Percentiles rank a stretch among this genome's conserved stretches.
Evolutionary conservation across 2,797 vertebrate genomes (phyloP).

Genomic region (Gymnodraco acuticeps): DNA sequence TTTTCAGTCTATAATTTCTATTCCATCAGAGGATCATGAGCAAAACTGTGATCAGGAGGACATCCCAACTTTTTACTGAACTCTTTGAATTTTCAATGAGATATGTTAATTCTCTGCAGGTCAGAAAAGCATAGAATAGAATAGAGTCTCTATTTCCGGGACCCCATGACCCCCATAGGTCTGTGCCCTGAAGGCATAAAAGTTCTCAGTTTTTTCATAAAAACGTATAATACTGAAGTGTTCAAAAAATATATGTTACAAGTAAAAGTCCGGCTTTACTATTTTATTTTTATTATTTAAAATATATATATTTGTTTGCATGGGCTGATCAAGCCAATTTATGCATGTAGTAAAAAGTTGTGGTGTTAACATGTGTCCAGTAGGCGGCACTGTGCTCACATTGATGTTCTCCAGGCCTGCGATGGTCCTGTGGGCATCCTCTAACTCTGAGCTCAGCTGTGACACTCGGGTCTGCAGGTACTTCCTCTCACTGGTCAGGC

Average conservation of each 20-base stretch:
- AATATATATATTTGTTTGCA: no score
- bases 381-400: slow-evolving; percentile 78
- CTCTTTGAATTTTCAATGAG: not conserved
- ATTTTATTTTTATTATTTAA: no score
- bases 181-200: not conserved
- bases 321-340: not conserved
- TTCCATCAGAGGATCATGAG: not conserved
- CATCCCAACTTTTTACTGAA: not conserved
- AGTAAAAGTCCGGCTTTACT: no score
- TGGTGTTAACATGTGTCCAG: slow-evolving; percentile 42
- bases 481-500: slow-evolving; percentile 78
- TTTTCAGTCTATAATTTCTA: no score
- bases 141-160: not conserved
- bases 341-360: not conserved
- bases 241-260: no score
- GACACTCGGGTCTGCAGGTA: slow-evolving; percentile 75
- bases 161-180: not conserved
- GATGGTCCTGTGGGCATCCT: slow-evolving; percentile 80
- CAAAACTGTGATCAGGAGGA: not conserved
- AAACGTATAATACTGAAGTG: no score
- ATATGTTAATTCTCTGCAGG: not conserved
- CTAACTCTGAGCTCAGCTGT: slow-evolving; percentile 79
- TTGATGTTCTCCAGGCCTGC: slow-evolving; percentile 82
- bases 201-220: no score
- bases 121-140: not conserved